These are phyloP conservation scores for Hypocryptadius cinnamomeus DNA, from an alignment of 2,113 vertebrate species.

Conservation along the genomic window DNA sequence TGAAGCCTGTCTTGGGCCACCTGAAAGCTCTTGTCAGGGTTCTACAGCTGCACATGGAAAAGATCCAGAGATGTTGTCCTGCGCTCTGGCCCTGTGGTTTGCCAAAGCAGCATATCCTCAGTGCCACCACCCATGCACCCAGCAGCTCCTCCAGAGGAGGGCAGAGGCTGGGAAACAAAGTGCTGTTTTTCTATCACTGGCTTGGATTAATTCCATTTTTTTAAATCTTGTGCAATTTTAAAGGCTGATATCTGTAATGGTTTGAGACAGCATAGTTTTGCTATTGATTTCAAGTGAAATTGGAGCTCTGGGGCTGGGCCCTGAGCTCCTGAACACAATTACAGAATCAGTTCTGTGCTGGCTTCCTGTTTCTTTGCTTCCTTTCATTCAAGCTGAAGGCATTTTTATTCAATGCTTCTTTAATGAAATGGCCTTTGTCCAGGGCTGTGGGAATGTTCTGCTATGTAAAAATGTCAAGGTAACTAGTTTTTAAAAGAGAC, in stretches of 20 bases:
- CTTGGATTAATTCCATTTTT: rapidly evolving
- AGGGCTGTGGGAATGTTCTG: not conserved
- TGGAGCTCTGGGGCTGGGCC: not conserved
- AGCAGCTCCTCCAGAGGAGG: not conserved
- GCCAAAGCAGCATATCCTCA: not conserved
- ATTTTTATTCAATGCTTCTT: not conserved
- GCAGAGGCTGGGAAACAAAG: not conserved
- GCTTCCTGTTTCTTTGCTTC: not conserved
- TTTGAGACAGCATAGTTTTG: not conserved
- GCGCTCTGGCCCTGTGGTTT: not conserved
- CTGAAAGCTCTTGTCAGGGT: not conserved
- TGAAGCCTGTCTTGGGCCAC: not conserved
- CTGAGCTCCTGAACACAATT: not conserved
- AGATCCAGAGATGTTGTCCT: not conserved
- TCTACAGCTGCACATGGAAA: not conserved
- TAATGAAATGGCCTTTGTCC: not conserved
- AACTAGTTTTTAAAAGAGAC: not conserved
- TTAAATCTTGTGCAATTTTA: not conserved
- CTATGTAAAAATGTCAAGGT: not conserved
- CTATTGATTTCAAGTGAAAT: not conserved
- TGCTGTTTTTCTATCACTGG: not conserved
- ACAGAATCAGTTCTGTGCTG: not conserved
- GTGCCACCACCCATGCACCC: not conserved
- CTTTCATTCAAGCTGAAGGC: not conserved
- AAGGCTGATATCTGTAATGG: not conserved